Evolutionary conservation across 2,113 vertebrate species (phyloP).

Genomic region (Sinocyclocheilus grahami): DNA sequence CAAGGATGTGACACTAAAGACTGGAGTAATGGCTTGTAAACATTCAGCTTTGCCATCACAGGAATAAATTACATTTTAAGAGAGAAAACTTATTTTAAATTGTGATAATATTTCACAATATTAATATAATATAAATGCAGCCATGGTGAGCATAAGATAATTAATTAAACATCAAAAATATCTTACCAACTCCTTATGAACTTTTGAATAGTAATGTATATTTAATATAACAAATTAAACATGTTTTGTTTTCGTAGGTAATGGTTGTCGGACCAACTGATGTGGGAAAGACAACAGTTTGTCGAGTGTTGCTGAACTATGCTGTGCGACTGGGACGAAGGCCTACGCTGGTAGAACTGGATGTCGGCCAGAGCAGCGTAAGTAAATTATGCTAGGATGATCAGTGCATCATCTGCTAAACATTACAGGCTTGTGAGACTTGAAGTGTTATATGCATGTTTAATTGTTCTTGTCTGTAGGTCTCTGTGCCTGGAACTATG

Average conservation of each 20-base stretch:
- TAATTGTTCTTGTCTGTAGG: conserved; percentile 58
- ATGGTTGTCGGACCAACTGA: conserved; percentile 96
- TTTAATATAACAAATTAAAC: background rate
- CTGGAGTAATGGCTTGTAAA: background rate
- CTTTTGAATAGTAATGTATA: background rate
- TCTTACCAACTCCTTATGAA: background rate
- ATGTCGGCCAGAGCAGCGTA: conserved; percentile 93
- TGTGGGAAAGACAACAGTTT: conserved; percentile 94
- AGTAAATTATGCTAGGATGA: conserved; percentile 46
- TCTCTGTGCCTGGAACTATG: conserved; percentile 95
- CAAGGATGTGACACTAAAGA: background rate
- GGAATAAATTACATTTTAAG: background rate
- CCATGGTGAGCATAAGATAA: background rate
- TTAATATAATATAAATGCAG: background rate
- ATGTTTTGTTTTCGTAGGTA: conserved; percentile 69
- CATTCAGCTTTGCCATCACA: background rate
- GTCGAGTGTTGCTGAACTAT: conserved; percentile 89
- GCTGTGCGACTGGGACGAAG: conserved; percentile 94
- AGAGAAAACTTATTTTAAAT: background rate
- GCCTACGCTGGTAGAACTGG: conserved; percentile 94
- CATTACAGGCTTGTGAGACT: too few species aligned
- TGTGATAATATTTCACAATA: background rate
- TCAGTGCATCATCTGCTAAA: background rate
- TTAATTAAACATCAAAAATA: background rate
- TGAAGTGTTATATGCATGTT: background rate